Conservation (phyloP, 1,140 invertebrate species). For the Achatina immaculata region DNA sequence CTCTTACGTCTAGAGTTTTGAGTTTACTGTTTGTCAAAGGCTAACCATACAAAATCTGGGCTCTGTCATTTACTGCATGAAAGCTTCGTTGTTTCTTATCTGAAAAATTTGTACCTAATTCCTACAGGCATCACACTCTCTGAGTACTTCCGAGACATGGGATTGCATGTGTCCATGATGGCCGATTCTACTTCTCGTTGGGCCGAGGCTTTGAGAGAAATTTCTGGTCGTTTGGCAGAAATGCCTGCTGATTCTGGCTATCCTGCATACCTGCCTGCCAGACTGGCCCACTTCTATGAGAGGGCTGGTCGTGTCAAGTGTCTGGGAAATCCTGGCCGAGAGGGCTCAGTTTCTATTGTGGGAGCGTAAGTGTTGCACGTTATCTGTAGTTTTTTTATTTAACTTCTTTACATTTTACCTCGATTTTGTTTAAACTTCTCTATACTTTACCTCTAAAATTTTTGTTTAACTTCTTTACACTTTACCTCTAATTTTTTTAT, state of each 20-base stretch:
- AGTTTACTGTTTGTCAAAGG: too few relatives aligned
- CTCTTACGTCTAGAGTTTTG: too few relatives aligned
- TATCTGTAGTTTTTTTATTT: background rate
- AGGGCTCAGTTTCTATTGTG: slow-evolving; percentile 98
- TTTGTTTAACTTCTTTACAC: too few relatives aligned
- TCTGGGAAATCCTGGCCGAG: slow-evolving; percentile 96
- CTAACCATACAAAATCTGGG: too few relatives aligned
- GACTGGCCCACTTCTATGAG: slow-evolving; percentile 99
- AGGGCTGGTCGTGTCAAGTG: slow-evolving; percentile 96
- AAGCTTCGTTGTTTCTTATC: too few relatives aligned
- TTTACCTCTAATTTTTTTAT: too few relatives aligned
- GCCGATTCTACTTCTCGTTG: slow-evolving; percentile 99
- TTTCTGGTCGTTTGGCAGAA: slow-evolving; percentile 99
- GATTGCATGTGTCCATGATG: slow-evolving; percentile 99
- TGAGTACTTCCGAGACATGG: slow-evolving; percentile 99
- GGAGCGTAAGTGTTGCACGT: slow-evolving; percentile 80
- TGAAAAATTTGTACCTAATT: too few relatives aligned
- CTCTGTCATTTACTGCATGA: too few relatives aligned
- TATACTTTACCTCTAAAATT: background rate
- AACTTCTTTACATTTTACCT: too few relatives aligned
- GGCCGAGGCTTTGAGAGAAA: slow-evolving; percentile 99
- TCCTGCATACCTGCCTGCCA: slow-evolving; percentile 97
- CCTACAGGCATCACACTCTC: slow-evolving; percentile 93
- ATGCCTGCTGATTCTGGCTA: slow-evolving; percentile 99
- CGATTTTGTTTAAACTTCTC: background rate